Evolutionary conservation across 2,113 vertebrate genomes (phyloP).

Genomic region (Elgaria multicarinata): DNA sequence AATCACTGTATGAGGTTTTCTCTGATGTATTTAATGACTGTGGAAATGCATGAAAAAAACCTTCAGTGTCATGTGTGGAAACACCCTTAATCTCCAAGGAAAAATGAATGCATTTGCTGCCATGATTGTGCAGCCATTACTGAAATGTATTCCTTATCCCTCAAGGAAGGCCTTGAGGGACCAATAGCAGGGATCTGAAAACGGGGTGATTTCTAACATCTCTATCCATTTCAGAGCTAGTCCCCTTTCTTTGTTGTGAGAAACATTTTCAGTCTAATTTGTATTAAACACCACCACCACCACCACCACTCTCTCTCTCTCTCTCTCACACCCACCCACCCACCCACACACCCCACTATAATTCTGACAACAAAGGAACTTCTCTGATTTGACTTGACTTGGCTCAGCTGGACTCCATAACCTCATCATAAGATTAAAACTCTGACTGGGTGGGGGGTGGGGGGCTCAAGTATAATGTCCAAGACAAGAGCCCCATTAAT

Average conservation of each 20-base stretch:
- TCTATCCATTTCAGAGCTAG: background rate
- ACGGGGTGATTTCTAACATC: background rate
- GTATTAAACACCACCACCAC: background rate
- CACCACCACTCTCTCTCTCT: too few species aligned
- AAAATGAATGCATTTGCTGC: background rate
- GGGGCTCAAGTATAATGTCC: background rate
- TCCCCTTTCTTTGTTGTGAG: rapidly evolving
- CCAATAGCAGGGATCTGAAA: background rate
- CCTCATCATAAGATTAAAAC: slow-evolving; percentile 16
- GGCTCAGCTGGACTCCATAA: background rate
- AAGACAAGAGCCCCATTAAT: slow-evolving; percentile 26
- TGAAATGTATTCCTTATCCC: background rate
- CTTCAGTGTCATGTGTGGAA: background rate
- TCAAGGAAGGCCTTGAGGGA: background rate
- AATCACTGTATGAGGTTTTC: background rate
- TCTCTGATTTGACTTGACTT: slow-evolving; percentile 10
- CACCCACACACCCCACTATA: too few species aligned
- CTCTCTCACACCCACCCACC: too few species aligned
- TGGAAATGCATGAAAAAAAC: background rate
- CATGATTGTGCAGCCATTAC: background rate
- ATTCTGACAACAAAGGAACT: background rate
- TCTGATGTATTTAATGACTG: background rate
- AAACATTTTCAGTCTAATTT: background rate
- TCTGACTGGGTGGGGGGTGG: background rate
- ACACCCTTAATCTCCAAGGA: background rate